Evolutionary conservation across 2,888 invertebrate genomes (phyloP), one percentile per base, ranked within the genome.

Genomic region (Priocnemis perturbator): DNA sequence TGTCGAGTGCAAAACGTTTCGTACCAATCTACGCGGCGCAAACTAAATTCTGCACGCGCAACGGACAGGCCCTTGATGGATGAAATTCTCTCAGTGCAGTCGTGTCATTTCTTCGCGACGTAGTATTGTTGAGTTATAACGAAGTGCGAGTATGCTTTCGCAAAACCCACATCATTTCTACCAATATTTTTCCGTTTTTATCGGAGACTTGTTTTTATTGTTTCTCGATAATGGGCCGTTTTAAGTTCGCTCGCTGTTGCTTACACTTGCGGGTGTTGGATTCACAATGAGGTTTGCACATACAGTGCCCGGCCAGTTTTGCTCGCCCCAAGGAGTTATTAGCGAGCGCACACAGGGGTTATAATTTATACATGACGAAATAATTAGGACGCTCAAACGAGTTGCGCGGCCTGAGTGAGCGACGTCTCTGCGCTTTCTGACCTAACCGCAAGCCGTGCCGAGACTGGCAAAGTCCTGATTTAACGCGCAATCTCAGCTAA

Each of bases 1-100:
- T 73, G 76, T 71, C 64, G 4, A 3, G 15, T 5, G 17, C 2
- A 45, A 45, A 17, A 65, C 64, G 70, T 74, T 76, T 69, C 64
- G 56, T 72, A 48, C 59, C 55, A 61, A 73, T 74, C 77, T 77
- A 73, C 71, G 69, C 74, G 78, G 77, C 79, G 74, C 60, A 67
- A 69, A 68, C 56, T 83, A 75, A 85, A 78, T 83, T 81, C 78
- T 73, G 75, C 65, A 63, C 67, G 65, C 17, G 52, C 48, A 2
- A 7, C 30, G 45, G 37, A 67, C 26, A 48, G 52, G 19, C 47
- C 60, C 50, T 20, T 14, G 30, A 56, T 59, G n/a, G 23, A 52
- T 47, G 23, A 55, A 55, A 50, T 64, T 61, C 20, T n/a, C 55
- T 14, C 17, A 47, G 52, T 50, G 21, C 21, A n/a, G n/a, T 44